Evolutionary conservation across 2,888 invertebrate species (phyloP).

Genomic region (Lucinisca nassula): DNA sequence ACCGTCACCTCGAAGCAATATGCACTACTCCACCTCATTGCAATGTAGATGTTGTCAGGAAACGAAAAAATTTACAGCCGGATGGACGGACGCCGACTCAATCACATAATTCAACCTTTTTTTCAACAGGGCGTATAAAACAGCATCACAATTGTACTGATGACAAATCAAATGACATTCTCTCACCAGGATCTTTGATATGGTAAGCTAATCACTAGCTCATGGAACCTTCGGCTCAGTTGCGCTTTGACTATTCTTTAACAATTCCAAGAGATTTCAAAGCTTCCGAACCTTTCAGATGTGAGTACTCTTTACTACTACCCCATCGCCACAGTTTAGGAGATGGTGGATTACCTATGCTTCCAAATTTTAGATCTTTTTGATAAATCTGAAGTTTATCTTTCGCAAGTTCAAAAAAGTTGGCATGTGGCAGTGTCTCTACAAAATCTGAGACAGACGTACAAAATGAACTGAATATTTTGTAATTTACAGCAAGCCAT

Average conservation of each 20-base stretch:
- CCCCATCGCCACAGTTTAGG: neutral
- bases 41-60: too few species aligned
- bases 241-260: neutral
- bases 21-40: too few species aligned
- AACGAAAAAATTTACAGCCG: too few species aligned
- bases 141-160: too few species aligned
- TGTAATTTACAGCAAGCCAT: slow-evolving; percentile 36
- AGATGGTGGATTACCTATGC: neutral
- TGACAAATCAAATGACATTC: too few species aligned
- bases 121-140: too few species aligned
- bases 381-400: slow-evolving; percentile 19
- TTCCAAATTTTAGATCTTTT: neutral
- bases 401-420: slow-evolving; percentile 5
- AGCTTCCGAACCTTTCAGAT: neutral
- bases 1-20: too few species aligned
- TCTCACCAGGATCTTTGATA: too few species aligned
- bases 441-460: neutral
- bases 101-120: too few species aligned
- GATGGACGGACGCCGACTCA: too few species aligned
- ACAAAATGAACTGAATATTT: slow-evolving; percentile 4
- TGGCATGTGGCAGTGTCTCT: neutral
- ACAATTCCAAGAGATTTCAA: neutral
- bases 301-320: neutral
- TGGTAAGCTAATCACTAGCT: too few species aligned
- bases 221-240: too few species aligned